Base-by-base conservation (phyloP, 2,113 vertebrate genomes). In the Ahaetulla prasina region DNA sequence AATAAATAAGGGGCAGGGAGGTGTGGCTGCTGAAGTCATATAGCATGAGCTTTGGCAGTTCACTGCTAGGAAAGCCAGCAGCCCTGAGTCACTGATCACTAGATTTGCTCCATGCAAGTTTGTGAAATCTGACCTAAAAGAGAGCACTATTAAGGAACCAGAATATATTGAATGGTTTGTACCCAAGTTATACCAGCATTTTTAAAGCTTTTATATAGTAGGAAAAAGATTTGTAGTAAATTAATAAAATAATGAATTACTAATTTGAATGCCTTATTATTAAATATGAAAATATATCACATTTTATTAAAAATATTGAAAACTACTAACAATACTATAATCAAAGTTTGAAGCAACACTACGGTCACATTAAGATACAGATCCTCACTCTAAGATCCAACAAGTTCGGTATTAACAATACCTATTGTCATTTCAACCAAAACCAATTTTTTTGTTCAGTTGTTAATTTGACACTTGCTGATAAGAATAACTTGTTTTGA, bases 401-500 rank as follows among this genome's bases (percentile, higher is more conserved):
- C 43, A 30, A 84, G 35, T 27, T 27, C 2, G 49, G 2, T 50
- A 52, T 53, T 90, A 43, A 43, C 25, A 55, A 47, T 68, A 68
- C 12, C 63, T 4, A 35, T 23, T 30, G 50, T 47, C 18, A 47
- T n/a, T 60, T n/a, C 6, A 86, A 85, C 20, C 43, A 30, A 45
- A 30, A 52, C 22, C 30, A 63, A 52, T 49, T n/a, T 23, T 7
- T 45, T 54, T n/a, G 47, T 35, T 92, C 47, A 74, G 63, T 27
- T 52, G n/a, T 49, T 45, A 86, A 3, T 8, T 52, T 80, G 25
- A 2, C 35, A 18, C 35, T 39, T 47, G 45, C 74, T 55, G 8
- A 12, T 95, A 60, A 96, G 11, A 54, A 7, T 89, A 85, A 4
- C 22, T 35, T 90, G 10, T 92, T 95, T 94, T 92, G 93, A n/a